Percentiles rank a stretch among this genome's conserved stretches.
phyloP scores from a whole-genome alignment of 2,113 vertebrate genomes.

The Quiscalus mexicanus region DNA sequence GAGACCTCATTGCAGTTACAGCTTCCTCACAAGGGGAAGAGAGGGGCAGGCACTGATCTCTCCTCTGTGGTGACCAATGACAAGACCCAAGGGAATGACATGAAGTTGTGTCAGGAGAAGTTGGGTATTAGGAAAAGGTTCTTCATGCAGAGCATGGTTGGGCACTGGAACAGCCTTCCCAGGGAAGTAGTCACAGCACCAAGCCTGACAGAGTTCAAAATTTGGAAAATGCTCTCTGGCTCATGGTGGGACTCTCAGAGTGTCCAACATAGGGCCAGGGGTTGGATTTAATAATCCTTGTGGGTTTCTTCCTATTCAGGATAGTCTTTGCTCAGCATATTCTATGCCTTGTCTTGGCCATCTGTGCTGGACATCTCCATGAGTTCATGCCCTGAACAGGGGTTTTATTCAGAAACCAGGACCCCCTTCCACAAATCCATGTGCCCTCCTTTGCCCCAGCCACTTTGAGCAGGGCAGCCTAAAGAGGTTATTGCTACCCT shows the following conservation, averaged over 20 bases:
- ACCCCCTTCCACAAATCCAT: neutral
- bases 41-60: neutral
- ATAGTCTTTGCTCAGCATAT: neutral
- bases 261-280: neutral
- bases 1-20: neutral
- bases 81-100: neutral
- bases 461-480: neutral
- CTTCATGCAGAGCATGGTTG: accelerated
- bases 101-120: neutral
- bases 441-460: neutral
- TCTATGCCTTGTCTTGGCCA: neutral
- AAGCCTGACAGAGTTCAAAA: neutral
- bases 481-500: neutral
- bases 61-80: neutral
- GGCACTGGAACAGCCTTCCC: neutral
- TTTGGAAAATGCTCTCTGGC: neutral
- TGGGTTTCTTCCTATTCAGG: neutral
- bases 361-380: neutral
- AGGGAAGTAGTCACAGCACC: neutral
- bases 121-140: neutral
- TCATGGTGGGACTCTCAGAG: neutral
- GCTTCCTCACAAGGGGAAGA: neutral
- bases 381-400: neutral
- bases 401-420: neutral
- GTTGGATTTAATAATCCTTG: neutral